These are phyloP conservation scores for Etheostoma spectabile DNA, from an alignment of 2,113 vertebrate species.

Conservation along the genomic window DNA sequence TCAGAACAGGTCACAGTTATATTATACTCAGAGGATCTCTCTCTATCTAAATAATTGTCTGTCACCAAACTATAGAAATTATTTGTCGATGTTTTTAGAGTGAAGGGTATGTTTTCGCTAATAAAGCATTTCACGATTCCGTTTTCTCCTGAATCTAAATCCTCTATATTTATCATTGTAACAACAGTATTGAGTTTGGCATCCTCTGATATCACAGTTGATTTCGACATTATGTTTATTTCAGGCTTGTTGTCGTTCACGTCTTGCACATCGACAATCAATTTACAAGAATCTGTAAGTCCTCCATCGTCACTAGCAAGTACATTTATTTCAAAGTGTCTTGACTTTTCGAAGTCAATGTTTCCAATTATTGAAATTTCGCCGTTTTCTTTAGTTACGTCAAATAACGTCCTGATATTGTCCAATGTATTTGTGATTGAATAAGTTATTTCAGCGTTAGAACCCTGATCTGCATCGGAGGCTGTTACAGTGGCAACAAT, in stretches of 20 bases:
- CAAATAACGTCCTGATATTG: neutral
- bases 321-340: slow-evolving; percentile 68
- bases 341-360: slow-evolving; percentile 80
- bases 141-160: slow-evolving; percentile 52
- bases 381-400: slow-evolving; percentile 70
- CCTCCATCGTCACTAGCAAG: slow-evolving; percentile 80
- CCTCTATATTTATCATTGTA: slow-evolving; percentile 80
- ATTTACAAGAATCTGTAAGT: slow-evolving; percentile 63
- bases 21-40: slow-evolving; percentile 33
- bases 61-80: slow-evolving; percentile 84
- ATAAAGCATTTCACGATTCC: slow-evolving; percentile 75
- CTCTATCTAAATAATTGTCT: slow-evolving; percentile 58
- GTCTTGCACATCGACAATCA: slow-evolving; percentile 80
- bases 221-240: slow-evolving; percentile 73
- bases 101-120: slow-evolving; percentile 68
- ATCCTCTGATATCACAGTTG: slow-evolving; percentile 78
- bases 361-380: slow-evolving; percentile 65
- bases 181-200: slow-evolving; percentile 75
- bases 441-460: neutral
- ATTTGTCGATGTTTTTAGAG: slow-evolving; percentile 69
- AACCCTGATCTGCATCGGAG: slow-evolving; percentile 45
- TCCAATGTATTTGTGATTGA: slow-evolving; percentile 8
- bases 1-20: slow-evolving; percentile 55
- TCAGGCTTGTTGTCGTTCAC: slow-evolving; percentile 79
- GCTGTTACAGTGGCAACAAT: slow-evolving; percentile 66